Percentiles rank a stretch among this genome's conserved stretches.
Conservation (phyloP, 2,113 vertebrate species). For the Thermophis baileyi region DNA sequence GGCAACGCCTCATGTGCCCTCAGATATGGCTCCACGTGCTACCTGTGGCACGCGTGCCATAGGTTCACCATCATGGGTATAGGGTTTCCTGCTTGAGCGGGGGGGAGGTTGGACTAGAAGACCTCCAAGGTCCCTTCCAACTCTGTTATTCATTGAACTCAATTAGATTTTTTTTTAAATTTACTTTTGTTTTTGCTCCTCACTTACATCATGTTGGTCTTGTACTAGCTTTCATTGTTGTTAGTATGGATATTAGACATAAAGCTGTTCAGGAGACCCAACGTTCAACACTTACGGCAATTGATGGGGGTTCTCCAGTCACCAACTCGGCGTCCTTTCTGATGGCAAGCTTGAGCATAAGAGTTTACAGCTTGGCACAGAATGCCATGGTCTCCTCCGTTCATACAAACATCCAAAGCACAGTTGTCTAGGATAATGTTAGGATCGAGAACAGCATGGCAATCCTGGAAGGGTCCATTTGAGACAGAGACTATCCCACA, state of each 20-base stretch:
- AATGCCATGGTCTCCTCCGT: conserved; percentile 10
- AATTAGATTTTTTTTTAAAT: no score
- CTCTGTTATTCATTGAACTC: no score
- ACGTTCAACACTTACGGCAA: conserved; percentile 73
- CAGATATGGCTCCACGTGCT: no score
- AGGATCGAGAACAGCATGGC: conserved; percentile 57
- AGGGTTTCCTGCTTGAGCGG: no score
- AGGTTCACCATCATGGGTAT: no score
- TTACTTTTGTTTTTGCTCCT: no score
- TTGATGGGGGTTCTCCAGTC: conserved; percentile 68
- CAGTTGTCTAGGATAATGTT: conserved; percentile 64
- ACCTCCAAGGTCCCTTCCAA: no score
- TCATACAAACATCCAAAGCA: conserved; percentile 68
- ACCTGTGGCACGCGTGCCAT: no score
- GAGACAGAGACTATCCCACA: conserved; percentile 32
- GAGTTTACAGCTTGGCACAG: conserved; percentile 63
- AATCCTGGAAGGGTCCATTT: conserved; percentile 62
- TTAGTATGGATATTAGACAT: not conserved
- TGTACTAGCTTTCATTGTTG: not conserved
- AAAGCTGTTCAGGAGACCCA: not conserved
- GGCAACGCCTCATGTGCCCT: no score
- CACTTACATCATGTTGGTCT: no score
- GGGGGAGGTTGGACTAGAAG: no score
- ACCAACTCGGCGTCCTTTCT: conserved; percentile 49
- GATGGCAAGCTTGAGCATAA: conserved; percentile 64